A percentile compares a stretch with the other conserved stretches of the same genome.
Conservation (phyloP, 2,888 invertebrate genomes). For the Polietes domitor region DNA sequence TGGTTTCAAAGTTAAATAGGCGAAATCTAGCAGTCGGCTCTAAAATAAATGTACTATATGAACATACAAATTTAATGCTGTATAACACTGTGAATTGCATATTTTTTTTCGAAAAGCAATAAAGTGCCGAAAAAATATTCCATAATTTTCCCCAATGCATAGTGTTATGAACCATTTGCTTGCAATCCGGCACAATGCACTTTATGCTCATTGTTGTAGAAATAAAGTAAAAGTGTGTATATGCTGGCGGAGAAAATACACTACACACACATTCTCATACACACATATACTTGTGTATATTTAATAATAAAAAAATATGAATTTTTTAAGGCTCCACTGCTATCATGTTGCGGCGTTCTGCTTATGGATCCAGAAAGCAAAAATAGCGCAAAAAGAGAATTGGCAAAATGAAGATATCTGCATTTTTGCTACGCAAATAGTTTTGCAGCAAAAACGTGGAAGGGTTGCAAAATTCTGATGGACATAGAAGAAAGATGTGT, state of each 20-base stretch:
- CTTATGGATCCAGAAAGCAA: neutral
- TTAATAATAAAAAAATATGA: neutral
- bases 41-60: no score
- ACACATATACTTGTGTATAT: neutral
- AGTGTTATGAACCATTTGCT: slow-evolving; percentile 59
- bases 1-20: no score
- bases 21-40: no score
- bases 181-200: slow-evolving; percentile 50
- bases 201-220: slow-evolving; percentile 34
- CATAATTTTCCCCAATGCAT: slow-evolving; percentile 51
- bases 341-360: neutral
- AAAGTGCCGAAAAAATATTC: slow-evolving; percentile 48
- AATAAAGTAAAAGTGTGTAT: neutral
- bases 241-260: no score
- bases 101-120: slow-evolving; percentile 16
- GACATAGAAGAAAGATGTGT: neutral
- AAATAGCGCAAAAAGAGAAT: neutral
- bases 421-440: slow-evolving; percentile 27
- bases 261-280: no score
- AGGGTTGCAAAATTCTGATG: neutral
- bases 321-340: neutral
- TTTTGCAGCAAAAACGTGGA: neutral
- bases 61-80: no score
- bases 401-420: slow-evolving; percentile 12
- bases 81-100: neutral